These are phyloP conservation scores for Ochlodes sylvanus DNA, from an alignment of 2,888 invertebrate species.

Conservation along the genomic window DNA sequence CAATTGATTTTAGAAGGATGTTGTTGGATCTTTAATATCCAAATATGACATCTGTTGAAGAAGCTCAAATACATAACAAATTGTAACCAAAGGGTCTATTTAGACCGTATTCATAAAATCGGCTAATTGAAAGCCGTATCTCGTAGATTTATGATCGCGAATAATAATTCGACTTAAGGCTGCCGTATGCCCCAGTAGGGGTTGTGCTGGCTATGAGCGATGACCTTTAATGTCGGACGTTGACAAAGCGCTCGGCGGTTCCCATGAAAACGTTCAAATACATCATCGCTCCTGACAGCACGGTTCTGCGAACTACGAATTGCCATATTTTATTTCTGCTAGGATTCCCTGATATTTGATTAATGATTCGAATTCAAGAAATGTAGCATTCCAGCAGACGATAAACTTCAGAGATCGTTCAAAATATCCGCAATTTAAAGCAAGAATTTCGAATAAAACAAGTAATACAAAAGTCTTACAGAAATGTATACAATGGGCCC, in stretches of 20 bases:
- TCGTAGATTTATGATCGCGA: slow-evolving; percentile 24
- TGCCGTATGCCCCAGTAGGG: slow-evolving; percentile 40
- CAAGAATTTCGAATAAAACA: too few relatives aligned
- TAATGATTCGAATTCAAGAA: slow-evolving; percentile 67
- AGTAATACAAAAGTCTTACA: too few relatives aligned
- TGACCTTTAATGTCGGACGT: slow-evolving; percentile 79
- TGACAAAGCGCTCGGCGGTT: slow-evolving; percentile 79
- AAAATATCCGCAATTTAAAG: slow-evolving; percentile 35
- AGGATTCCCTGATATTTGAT: slow-evolving; percentile 75
- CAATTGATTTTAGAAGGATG: too few relatives aligned
- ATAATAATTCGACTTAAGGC: slow-evolving; percentile 39
- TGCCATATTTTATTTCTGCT: slow-evolving; percentile 82
- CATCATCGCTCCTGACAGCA: slow-evolving; percentile 79
- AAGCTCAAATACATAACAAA: too few relatives aligned
- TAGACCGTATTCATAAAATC: background rate
- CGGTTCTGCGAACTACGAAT: slow-evolving; percentile 75
- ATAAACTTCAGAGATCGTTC: slow-evolving; percentile 40
- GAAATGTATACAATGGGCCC: too few relatives aligned
- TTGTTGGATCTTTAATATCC: too few relatives aligned
- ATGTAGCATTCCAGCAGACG: slow-evolving; percentile 30
- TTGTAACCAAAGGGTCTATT: background rate
- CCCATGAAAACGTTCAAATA: slow-evolving; percentile 83
- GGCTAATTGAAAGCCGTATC: slow-evolving; percentile 25
- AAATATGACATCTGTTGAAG: too few relatives aligned
- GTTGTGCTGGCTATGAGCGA: slow-evolving; percentile 66